Evolutionary conservation across 1,140 invertebrate species (phyloP).

Genomic region (Theocolax elegans): DNA sequence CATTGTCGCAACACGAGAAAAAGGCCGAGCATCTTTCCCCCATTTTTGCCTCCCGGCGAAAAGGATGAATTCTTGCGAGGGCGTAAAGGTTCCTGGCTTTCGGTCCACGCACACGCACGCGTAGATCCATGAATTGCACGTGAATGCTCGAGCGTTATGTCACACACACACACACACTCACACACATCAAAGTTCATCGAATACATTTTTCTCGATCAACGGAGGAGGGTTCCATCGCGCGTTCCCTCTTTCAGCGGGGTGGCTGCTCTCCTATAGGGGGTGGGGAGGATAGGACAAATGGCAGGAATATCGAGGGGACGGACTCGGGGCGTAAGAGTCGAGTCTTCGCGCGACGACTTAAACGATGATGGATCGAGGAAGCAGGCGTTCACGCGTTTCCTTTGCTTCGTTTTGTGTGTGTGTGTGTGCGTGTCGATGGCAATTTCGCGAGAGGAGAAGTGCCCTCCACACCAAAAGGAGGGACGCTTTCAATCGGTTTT

Average conservation of each 20-base stretch:
- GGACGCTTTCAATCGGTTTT: background rate
- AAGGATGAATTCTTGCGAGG: conserved; percentile 49
- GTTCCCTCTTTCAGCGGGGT: conserved; percentile 15
- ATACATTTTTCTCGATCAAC: conserved; percentile 20
- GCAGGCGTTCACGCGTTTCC: too few species aligned
- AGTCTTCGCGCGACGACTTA: conserved; percentile 13
- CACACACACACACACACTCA: background rate
- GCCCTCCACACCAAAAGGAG: too few species aligned
- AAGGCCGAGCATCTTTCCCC: conserved; percentile 22
- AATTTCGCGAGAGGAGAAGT: conserved; percentile 10
- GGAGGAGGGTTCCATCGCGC: background rate
- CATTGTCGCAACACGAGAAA: conserved; percentile 46
- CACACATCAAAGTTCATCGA: background rate
- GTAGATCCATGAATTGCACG: background rate
- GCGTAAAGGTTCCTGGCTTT: conserved; percentile 45
- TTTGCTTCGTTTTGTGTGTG: too few species aligned
- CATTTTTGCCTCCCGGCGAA: conserved; percentile 6
- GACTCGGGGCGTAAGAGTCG: background rate
- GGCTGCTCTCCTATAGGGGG: too few species aligned
- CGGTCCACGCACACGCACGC: background rate
- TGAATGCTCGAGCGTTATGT: conserved; percentile 9
- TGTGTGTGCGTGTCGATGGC: background rate
- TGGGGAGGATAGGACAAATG: background rate
- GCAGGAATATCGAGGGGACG: conserved; percentile 1
- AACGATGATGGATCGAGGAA: conserved; percentile 30